Evolutionary conservation across 2,888 invertebrate genomes (phyloP), one percentile per base, ranked within the genome.

Genomic region (Acronicta alni): DNA sequence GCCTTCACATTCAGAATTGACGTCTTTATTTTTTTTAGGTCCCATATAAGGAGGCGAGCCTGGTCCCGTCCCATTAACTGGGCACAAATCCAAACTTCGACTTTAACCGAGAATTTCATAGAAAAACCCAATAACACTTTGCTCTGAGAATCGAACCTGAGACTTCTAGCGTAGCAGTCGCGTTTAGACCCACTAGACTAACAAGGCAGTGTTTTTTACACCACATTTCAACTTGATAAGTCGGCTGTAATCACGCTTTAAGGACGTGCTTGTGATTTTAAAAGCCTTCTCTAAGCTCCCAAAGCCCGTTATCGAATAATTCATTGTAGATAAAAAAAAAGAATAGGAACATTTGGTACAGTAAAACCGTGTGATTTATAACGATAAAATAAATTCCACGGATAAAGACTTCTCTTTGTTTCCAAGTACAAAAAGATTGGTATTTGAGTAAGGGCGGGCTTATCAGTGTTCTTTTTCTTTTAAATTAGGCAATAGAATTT

Each of bases 291-390:
- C 20, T 58, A 55, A 69, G 57, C 60, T 47, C 48, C 30, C 39
- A 39, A 56, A 60, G 45, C 57, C 44, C 55, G 49, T 49, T 69
- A 69, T 57, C 60, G 53, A 53, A 72, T 76, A 61, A 73, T 54
- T 73, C 67, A 64, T 67, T 55, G 49, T 15, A 76, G 76, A 76
- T 72, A 74, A 70, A 73, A 76, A 32, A 76, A 72, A 77, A 72
- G 67, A 73, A 75, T 64, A 57, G 63, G 54, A 68, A 48, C 62
- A 57, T 65, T 61, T 41, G 41, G 58, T 72, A 53, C 53, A 39
- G 61, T 77, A 81, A 81, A 75, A 73, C 67, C 57, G 65, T 72
- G 79, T 81, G 82, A 82, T 82, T 82, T 82, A 74, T 82, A 77
- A 74, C 72, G 80, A 64, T 76, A 64, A 77, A 80, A 82, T 82